Conservation (phyloP, 30 jellyfish, hydroid and myxozoan species). For the Turritopsis dohrnii region DNA sequence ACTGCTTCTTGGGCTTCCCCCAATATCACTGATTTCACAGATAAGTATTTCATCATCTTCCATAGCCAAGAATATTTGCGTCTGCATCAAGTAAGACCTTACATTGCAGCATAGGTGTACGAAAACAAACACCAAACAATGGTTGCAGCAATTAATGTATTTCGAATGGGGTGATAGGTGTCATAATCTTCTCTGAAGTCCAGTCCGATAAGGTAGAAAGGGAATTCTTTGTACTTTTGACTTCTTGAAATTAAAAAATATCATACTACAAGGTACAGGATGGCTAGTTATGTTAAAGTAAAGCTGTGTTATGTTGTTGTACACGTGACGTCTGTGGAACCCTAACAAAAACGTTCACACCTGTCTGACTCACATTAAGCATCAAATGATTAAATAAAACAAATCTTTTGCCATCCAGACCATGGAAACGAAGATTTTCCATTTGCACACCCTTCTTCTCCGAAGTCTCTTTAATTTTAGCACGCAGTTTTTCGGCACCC, state of each 20-base stretch:
- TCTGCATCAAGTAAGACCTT: neutral
- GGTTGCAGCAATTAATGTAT: neutral
- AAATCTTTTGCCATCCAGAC: conserved; percentile 20
- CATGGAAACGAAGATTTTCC: neutral
- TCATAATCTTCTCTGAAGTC: neutral
- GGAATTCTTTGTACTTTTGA: too few species aligned
- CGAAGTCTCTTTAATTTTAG: neutral
- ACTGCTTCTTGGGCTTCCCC: neutral
- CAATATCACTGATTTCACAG: neutral
- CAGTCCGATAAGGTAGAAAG: conserved; percentile 14
- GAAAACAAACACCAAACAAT: conserved; percentile 3
- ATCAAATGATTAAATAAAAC: too few species aligned
- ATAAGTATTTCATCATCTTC: conserved; percentile 13
- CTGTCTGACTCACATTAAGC: too few species aligned
- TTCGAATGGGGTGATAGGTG: neutral
- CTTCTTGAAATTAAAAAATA: too few species aligned
- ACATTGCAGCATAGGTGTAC: neutral
- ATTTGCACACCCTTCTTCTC: neutral
- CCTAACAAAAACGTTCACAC: too few species aligned
- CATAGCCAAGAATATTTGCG: neutral
- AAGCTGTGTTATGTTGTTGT: too few species aligned
- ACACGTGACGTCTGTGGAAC: too few species aligned
- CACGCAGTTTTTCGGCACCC: neutral
- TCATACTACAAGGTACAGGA: too few species aligned
- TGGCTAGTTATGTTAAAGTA: too few species aligned